Evolutionary conservation across 1,140 invertebrate species (phyloP).

Genomic region (Globodera rostochiensis): DNA sequence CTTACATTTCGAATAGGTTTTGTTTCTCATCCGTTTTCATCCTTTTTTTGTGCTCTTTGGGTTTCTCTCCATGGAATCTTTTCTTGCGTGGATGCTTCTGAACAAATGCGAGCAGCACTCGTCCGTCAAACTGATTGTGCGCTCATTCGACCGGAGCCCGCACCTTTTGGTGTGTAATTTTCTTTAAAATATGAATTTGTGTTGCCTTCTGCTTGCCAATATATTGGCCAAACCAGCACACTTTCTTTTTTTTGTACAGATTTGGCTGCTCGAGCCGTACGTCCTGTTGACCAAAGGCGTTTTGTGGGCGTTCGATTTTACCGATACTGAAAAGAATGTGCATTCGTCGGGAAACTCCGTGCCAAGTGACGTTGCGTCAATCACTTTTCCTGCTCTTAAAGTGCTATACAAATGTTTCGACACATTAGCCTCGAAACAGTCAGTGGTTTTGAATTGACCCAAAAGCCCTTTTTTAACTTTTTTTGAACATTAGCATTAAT

Average conservation of each 20-base stretch:
- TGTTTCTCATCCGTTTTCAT: conserved; percentile 14
- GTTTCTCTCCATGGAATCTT: conserved; percentile 41
- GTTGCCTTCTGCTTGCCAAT: no score
- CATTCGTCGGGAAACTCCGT: not conserved
- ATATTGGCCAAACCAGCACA: not conserved
- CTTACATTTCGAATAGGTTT: conserved; percentile 20
- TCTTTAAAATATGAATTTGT: no score
- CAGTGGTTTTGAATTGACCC: not conserved
- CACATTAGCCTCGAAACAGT: conserved; percentile 39
- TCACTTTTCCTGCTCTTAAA: conserved; percentile 54
- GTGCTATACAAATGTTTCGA: conserved; percentile 58
- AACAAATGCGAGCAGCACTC: conserved; percentile 51
- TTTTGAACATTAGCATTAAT: not conserved
- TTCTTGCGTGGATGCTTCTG: conserved; percentile 53
- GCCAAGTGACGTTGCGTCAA: conserved; percentile 10
- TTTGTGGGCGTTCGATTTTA: conserved; percentile 18
- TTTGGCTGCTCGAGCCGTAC: conserved; percentile 59
- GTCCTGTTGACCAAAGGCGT: conserved; percentile 50
- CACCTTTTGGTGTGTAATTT: conserved; percentile 41
- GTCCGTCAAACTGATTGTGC: conserved; percentile 54
- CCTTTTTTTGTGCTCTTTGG: conserved; percentile 36
- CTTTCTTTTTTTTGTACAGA: conserved; percentile 35
- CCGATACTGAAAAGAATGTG: not conserved
- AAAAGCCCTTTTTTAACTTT: not conserved
- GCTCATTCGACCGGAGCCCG: conserved; percentile 47